phyloP scores from a whole-genome alignment of 2,113 vertebrate species.

The Motacilla tschutschensis region DNA sequence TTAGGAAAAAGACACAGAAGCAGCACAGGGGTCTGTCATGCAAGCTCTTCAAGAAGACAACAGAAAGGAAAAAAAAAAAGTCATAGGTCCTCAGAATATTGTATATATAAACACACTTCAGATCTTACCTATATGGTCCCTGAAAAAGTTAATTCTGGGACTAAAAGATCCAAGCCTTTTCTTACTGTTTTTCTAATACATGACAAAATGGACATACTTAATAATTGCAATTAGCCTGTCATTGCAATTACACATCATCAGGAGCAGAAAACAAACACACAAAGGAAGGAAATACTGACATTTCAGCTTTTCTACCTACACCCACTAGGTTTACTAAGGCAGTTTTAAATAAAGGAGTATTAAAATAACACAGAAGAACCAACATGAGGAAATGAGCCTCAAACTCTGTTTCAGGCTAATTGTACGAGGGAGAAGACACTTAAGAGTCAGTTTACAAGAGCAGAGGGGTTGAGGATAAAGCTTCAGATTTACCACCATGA shows the following conservation, averaged over 20 bases:
- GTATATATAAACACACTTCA: background rate
- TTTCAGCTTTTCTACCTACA: background rate
- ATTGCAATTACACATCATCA: background rate
- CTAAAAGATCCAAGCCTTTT: background rate
- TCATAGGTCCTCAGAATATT: background rate
- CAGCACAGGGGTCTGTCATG: background rate
- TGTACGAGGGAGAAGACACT: background rate
- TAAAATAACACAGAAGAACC: background rate
- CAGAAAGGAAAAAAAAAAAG: background rate
- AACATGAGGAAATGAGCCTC: background rate
- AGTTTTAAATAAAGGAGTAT: background rate
- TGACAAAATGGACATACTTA: background rate
- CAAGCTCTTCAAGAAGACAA: background rate
- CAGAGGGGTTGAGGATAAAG: background rate
- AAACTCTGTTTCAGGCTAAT: background rate
- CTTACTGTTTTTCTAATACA: background rate
- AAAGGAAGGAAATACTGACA: background rate
- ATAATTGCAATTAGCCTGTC: background rate
- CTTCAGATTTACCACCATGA: background rate
- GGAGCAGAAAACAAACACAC: background rate
- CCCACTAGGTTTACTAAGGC: background rate
- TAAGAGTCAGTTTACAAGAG: background rate
- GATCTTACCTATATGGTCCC: background rate
- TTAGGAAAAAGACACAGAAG: background rate
- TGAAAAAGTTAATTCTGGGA: background rate